Evolutionary conservation across 1,140 invertebrate species (phyloP), one percentile per base, ranked within the genome.

Genomic region (Drosophila pectinifera): DNA sequence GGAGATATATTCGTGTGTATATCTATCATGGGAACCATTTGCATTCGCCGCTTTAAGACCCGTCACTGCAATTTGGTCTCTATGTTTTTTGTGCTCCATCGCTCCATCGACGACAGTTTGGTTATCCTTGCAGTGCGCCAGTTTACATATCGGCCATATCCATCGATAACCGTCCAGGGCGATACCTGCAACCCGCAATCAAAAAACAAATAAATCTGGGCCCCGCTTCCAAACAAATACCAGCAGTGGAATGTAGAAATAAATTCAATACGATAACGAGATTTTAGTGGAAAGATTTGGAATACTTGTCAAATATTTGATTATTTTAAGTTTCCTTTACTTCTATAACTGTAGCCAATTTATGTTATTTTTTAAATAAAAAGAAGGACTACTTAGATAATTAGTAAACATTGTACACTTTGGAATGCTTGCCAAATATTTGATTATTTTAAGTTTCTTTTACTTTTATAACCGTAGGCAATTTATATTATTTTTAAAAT

Each of bases 11-110:
- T 34, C 45, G 14, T 53, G 31, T 54, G 43, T 64, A 69, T 43
- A 82, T 82, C 79, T 69, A 82, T 78, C 79, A 82, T 74, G 59
- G 82, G 81, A 82, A 82, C 79, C 69, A 82, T 82, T 82, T 78
- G 61, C 68, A 56, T 56, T 62, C 41, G 54, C 42, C 62, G 56
- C 42, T 82, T 82, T 59, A 59, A 80, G 65, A 53, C 56, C 68
- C 73, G 22, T 56, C 61, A 18, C 42, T 55, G 73, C 42, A 59
- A 46, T 81, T 79, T 69, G 63, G 38, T 34, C 59, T 73, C 48
- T 34, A 0, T 31, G 14, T 51, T 18, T 34, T 20, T 34, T 22
- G n/a, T n/a, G n/a, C n/a, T n/a, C n/a, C n/a, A n/a, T n/a, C n/a
- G 22, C 34, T 10, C 28, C 38, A 38, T 51, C 63, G 54, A 72